These are phyloP conservation scores for Dasyprocta punctata DNA, from an alignment of 2,113 vertebrate species.

Conservation along the genomic window DNA sequence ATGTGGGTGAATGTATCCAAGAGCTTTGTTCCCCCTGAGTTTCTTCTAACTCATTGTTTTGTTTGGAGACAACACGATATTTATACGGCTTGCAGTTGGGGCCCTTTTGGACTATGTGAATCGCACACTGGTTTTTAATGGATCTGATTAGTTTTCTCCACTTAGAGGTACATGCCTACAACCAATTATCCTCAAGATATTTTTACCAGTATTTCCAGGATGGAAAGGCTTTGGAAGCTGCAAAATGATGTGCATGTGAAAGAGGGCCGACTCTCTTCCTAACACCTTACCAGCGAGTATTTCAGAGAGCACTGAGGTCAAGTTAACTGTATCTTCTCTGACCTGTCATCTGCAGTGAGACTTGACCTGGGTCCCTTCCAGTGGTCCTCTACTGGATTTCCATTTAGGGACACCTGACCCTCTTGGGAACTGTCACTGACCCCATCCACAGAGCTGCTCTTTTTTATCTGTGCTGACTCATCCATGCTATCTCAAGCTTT, in stretches of 20 bases:
- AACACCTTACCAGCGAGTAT: neutral
- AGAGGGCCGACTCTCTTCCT: neutral
- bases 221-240: neutral
- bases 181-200: conserved; percentile 16
- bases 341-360: neutral
- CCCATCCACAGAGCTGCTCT: neutral
- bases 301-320: neutral
- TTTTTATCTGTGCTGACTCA: neutral
- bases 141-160: neutral
- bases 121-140: neutral
- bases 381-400: neutral
- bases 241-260: neutral
- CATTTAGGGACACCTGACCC: neutral
- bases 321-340: neutral
- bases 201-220: neutral
- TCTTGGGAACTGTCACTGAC: neutral
- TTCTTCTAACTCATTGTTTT: conserved; percentile 2
- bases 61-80: neutral
- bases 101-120: neutral
- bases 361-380: too few species aligned
- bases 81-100: neutral
- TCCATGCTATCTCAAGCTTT: neutral
- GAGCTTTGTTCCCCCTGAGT: neutral
- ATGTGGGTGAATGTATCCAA: neutral
- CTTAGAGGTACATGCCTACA: neutral